Base-by-base conservation (phyloP, 2,888 invertebrate genomes). In the Punctoribates punctum region DNA sequence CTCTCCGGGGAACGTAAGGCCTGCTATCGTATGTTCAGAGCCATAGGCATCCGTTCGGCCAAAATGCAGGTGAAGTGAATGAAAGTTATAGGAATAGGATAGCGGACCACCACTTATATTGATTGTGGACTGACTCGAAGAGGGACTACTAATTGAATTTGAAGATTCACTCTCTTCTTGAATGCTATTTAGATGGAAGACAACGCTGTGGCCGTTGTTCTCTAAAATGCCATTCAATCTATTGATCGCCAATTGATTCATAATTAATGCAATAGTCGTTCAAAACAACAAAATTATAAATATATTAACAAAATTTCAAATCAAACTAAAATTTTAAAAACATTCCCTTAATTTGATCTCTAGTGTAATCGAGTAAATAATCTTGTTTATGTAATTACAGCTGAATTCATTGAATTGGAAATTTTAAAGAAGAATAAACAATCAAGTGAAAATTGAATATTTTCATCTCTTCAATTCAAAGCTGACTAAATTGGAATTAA, bases 1-100 rank as follows among this genome's bases (percentile, higher is more conserved):
- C 91, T 99, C 98, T 75, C 96, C 96, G 11, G 98, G 97, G 85
- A 98, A 99, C 75, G 94, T 90, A 83, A 94, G 92, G 80, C 96
- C 94, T 83, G 94, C 95, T 82, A 98, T 93, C 77, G 93, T 94
- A 85, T 99, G 98, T 84, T 99, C 98, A 17, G 97, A 97, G 29
- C 98, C 98, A 81, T 90, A 90, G 83, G 92, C 91, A 85, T 96
- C 94, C 80, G 91, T 91, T 77, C 93, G 88, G 9, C 96, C 96
- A 83, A 94, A 96, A 85, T 96, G 96, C 83, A 96, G 89, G 85
- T 96, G 94, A 81, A 96, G 92, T 86, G 96, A 94, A 83, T 94
- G 92, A 84, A 96, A 93, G 85, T 93, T 92, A 86, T 96, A 97
- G 83, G 91, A 91, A 86, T 97, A 97, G 78, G 95, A 94, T 75